Percentiles rank a stretch among this genome's conserved stretches.
Evolutionary conservation across 2,797 vertebrate genomes (phyloP).

Genomic region (Anableps anableps): DNA sequence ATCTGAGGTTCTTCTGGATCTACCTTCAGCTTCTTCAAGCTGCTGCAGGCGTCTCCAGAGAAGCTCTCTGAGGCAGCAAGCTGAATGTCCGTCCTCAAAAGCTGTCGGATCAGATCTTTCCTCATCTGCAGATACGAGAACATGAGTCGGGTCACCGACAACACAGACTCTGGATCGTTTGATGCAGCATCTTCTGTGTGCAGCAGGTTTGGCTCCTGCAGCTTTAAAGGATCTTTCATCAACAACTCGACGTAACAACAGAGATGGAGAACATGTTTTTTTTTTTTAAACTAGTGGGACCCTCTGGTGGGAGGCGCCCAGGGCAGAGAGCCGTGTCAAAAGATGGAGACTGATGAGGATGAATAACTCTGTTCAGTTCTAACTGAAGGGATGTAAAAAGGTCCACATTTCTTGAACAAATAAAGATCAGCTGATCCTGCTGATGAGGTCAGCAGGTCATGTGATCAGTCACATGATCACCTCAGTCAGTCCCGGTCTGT

Average conservation of each 20-base stretch:
- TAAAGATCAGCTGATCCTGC: too few species aligned
- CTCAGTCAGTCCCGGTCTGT: constrained; percentile 85
- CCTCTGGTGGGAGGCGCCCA: too few species aligned
- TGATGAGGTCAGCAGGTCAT: background rate
- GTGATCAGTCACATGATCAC: constrained; percentile 61
- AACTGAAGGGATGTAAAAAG: background rate
- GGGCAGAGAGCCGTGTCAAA: too few species aligned
- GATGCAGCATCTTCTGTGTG: too few species aligned
- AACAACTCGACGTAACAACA: too few species aligned
- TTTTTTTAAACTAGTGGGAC: too few species aligned
- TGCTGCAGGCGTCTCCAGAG: constrained; percentile 85
- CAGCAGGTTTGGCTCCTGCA: too few species aligned
- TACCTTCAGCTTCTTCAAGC: constrained; percentile 89
- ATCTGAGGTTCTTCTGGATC: background rate
- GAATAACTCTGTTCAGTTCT: background rate
- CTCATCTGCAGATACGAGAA: constrained; percentile 80
- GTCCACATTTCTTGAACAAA: too few species aligned
- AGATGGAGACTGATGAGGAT: too few species aligned
- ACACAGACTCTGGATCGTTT: background rate
- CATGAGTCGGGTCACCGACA: background rate
- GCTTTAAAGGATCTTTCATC: too few species aligned
- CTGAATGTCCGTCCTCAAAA: constrained; percentile 84
- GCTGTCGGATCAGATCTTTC: constrained; percentile 85
- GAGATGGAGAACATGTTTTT: too few species aligned
- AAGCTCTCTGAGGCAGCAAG: constrained; percentile 85